Base-by-base conservation (phyloP, 1,140 invertebrate genomes). In the Metaphire vulgaris region DNA sequence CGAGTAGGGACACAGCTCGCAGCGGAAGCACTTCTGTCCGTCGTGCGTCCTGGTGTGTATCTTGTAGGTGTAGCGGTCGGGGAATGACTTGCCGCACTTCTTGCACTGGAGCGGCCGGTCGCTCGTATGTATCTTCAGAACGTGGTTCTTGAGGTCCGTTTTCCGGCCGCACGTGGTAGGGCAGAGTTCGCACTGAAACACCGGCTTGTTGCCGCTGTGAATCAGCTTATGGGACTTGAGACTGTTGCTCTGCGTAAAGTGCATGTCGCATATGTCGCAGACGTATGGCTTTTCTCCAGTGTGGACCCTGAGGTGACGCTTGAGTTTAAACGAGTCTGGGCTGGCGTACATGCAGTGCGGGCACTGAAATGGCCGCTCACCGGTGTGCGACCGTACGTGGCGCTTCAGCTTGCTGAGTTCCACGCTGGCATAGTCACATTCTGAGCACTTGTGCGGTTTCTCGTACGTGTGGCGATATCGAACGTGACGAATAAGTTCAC, bases 1-100 rank as follows among this genome's bases (percentile, higher is more conserved):
- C 0, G 95, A 94, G 86, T 98, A 98, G 0, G 94, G 92, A 86
- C 96, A 99, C 0, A 96, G 85, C 78, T 93, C 93, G 87, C 96
- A 99, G 83, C 94, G 96, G 88, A 93, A 98, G 86, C 95, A 98
- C 84, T 98, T 98, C 86, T 99, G 96, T 0, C 96, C 96, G 84
- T 98, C 95, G 82, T 99, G 96, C 0, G 93, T 93, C 88, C 96
- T 92, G 80, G 89, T 89, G 82, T 92, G 91, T 69, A 92, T 79
- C 77, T 87, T 88, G 75, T 83, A 87, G 12, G 87, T 87, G 78
- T 90, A 91, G 67, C 90, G 88, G 86, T 99, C 96, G 0, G 95
- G 93, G 86, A 97, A 96, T 75, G 91, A 89, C 87, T 97, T 95
- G 1, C 92, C 92, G 86, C 96, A 99, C 80, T 95, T 89, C 85